phyloP scores from a whole-genome alignment of 2,113 vertebrate species.

The Brachionichthys hirsutus region DNA sequence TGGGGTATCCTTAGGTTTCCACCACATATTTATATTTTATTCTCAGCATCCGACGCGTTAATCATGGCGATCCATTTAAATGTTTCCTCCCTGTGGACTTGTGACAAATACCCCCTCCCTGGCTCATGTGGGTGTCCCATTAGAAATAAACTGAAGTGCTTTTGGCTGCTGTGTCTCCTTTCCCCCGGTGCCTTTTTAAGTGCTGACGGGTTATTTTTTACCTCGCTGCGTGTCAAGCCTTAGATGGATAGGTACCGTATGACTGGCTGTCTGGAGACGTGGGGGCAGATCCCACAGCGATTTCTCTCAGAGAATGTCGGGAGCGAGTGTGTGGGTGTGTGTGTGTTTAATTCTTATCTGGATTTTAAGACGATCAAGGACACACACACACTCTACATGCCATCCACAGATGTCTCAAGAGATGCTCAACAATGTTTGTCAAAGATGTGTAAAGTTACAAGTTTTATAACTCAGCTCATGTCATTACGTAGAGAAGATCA shows the following conservation, averaged over 20 bases:
- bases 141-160: conserved; percentile 64
- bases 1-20: conserved; percentile 14
- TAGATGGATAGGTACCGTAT: conserved; percentile 51
- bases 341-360: conserved; percentile 18
- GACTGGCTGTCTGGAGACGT: conserved; percentile 47
- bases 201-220: conserved; percentile 68
- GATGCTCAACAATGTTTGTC: conserved; percentile 14
- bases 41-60: conserved; percentile 40
- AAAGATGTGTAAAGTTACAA: not conserved
- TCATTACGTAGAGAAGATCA: too few species aligned
- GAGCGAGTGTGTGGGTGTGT: conserved; percentile 4
- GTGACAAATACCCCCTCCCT: conserved; percentile 44
- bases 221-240: conserved; percentile 56
- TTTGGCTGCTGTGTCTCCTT: conserved; percentile 56
- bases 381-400: too few species aligned
- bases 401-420: conserved; percentile 25
- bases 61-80: conserved; percentile 43
- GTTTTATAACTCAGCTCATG: too few species aligned
- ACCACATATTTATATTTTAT: conserved; percentile 7
- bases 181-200: conserved; percentile 63
- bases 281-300: conserved; percentile 53
- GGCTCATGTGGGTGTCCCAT: conserved; percentile 57
- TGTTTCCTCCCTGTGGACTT: conserved; percentile 49
- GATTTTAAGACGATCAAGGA: conserved; percentile 13
- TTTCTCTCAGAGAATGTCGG: conserved; percentile 50